phyloP scores from a whole-genome alignment of 2,113 vertebrate species.

The Sebastes fasciatus region DNA sequence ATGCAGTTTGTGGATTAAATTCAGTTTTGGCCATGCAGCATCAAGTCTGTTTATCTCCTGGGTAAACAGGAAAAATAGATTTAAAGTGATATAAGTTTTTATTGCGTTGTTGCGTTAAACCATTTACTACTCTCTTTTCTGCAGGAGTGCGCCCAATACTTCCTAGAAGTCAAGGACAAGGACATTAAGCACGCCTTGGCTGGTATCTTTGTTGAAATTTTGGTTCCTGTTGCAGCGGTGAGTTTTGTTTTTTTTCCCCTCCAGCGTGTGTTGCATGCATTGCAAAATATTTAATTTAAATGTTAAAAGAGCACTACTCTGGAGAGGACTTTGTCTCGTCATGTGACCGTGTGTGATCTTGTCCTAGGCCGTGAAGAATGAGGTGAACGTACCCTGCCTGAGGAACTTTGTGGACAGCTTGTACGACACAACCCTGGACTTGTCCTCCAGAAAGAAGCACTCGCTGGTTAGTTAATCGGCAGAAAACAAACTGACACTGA shows the following conservation, averaged over 20 bases:
- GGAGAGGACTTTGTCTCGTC: neutral
- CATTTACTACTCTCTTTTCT: slow-evolving; percentile 33
- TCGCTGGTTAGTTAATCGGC: slow-evolving; percentile 90
- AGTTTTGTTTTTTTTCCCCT: slow-evolving; percentile 70
- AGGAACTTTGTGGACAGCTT: slow-evolving; percentile 99
- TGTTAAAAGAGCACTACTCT: neutral
- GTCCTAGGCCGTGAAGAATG: slow-evolving; percentile 95
- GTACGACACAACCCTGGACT: slow-evolving; percentile 96
- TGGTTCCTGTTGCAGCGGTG: slow-evolving; percentile 97
- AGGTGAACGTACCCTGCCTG: slow-evolving; percentile 98
- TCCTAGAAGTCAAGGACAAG: slow-evolving; percentile 99
- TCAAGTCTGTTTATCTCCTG: slow-evolving; percentile 12
- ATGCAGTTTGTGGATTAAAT: slow-evolving; percentile 13
- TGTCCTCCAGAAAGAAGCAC: slow-evolving; percentile 98
- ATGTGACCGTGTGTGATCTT: slow-evolving; percentile 22
- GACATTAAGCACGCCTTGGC: slow-evolving; percentile 97
- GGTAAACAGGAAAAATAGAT: neutral
- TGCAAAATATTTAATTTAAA: neutral
- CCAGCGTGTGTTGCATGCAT: neutral
- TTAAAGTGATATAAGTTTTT: neutral
- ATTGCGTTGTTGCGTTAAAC: neutral
- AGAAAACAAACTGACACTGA: slow-evolving; percentile 27
- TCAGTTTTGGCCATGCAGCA: slow-evolving; percentile 5
- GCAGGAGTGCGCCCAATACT: slow-evolving; percentile 94
- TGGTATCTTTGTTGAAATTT: slow-evolving; percentile 97